Percentiles rank a stretch among this genome's conserved stretches.
Conservation (phyloP, 2,888 invertebrate species). For the Hypsopygia costalis region DNA sequence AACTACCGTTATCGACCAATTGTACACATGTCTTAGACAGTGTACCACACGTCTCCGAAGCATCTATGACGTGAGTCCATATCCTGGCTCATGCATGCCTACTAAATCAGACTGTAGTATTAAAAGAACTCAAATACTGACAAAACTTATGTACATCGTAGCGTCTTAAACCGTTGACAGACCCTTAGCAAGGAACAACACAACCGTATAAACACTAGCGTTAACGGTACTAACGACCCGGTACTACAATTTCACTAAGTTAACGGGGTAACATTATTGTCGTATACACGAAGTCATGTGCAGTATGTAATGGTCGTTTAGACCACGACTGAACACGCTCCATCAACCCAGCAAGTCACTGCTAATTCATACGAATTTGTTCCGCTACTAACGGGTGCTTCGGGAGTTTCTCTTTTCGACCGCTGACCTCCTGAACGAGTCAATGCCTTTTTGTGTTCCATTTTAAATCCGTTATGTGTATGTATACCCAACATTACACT, state of each 20-base stretch:
- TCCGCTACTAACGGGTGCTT: conserved; percentile 34
- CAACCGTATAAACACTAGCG: conserved; percentile 1
- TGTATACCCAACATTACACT: conserved; percentile 1
- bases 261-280: conserved; percentile 37
- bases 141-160: too few species aligned
- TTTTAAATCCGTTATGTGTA: conserved; percentile 5
- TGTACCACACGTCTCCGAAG: too few species aligned
- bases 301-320: conserved; percentile 19
- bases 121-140: too few species aligned
- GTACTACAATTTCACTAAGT: not conserved
- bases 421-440: conserved; percentile 30
- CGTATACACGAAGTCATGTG: conserved; percentile 35
- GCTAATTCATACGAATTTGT: conserved; percentile 40
- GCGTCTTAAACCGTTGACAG: too few species aligned
- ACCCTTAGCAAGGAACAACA: not conserved
- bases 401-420: conserved; percentile 33
- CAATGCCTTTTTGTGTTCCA: conserved; percentile 11
- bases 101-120: too few species aligned
- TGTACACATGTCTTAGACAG: too few species aligned
- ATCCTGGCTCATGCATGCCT: too few species aligned
- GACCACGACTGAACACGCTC: conserved; percentile 28
- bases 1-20: too few species aligned
- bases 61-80: too few species aligned
- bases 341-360: conserved; percentile 29
- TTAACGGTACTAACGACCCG: conserved; percentile 1